Conservation (phyloP, 1,140 invertebrate genomes). For the Drosophila bifasciata region DNA sequence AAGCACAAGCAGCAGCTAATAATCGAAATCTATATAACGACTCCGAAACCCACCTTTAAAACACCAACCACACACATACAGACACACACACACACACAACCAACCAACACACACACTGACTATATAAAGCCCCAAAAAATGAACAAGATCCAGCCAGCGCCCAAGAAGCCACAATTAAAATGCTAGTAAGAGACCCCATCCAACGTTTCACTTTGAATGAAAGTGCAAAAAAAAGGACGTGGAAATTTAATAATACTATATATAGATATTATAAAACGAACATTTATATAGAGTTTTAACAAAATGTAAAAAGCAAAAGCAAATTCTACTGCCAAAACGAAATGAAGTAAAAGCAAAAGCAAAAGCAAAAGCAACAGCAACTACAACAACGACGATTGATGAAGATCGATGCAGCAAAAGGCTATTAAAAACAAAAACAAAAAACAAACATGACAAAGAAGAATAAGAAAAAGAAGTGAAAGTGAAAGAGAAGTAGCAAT, state of each 20-base stretch:
- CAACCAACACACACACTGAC: conserved; percentile 20
- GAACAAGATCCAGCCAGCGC: conserved; percentile 19
- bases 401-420: conserved; percentile 54
- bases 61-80: conserved; percentile 1
- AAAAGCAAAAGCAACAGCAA: conserved; percentile 35
- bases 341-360: conserved; percentile 9
- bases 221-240: conserved; percentile 30
- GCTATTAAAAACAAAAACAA: conserved; percentile 49
- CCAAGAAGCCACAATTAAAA: conserved; percentile 37
- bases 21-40: conserved; percentile 43
- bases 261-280: conserved; percentile 43
- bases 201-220: conserved; percentile 13
- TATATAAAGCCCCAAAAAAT: conserved; percentile 5
- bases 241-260: conserved; percentile 33
- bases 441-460: conserved; percentile 15
- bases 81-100: conserved; percentile 3
- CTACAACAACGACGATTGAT: conserved; percentile 54
- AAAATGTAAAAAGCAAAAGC: conserved; percentile 19
- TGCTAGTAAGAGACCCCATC: no score
- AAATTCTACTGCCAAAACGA: conserved; percentile 9
- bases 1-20: conserved; percentile 22
- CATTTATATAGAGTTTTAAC: conserved; percentile 48
- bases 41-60: no score
- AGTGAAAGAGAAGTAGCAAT: no score
- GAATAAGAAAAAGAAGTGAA: conserved; percentile 2